phyloP scores from a whole-genome alignment of 2,113 vertebrate species.

The Semicossyphus pulcher region DNA sequence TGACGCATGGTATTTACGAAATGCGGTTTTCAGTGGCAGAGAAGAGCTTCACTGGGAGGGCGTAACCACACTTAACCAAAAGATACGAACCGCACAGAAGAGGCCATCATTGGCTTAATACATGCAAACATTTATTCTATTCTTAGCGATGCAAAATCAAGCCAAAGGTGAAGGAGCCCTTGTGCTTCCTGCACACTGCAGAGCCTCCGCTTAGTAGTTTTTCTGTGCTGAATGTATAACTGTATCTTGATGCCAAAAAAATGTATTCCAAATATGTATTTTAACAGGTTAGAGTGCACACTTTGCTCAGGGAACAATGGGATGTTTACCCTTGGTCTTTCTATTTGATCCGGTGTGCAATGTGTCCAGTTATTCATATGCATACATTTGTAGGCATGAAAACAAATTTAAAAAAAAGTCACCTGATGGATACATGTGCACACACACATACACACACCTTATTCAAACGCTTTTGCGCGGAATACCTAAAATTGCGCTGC shows the following conservation, averaged over 20 bases:
- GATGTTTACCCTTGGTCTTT: slow-evolving; percentile 56
- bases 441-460: slow-evolving; percentile 15
- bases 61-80: too few relatives aligned
- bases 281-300: slow-evolving; percentile 19
- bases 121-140: background rate
- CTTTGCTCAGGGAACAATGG: slow-evolving; percentile 33
- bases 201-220: slow-evolving; percentile 3
- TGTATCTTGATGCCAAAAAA: background rate
- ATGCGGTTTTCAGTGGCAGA: too few relatives aligned
- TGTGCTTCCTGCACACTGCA: background rate
- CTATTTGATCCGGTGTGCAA: background rate
- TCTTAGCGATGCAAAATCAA: background rate
- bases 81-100: background rate
- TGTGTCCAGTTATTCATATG: slow-evolving; percentile 47
- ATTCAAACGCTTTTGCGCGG: slow-evolving; percentile 22
- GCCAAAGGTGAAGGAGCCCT: background rate
- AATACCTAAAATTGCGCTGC: slow-evolving; percentile 51
- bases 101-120: background rate
- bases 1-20: too few relatives aligned
- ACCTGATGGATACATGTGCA: slow-evolving; percentile 27
- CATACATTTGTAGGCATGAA: slow-evolving; percentile 46
- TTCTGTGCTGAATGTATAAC: background rate
- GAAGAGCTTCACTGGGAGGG: too few relatives aligned
- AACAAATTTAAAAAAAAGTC: slow-evolving; percentile 50
- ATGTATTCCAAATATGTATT: background rate